phyloP scores from a whole-genome alignment of 2,113 vertebrate genomes.

The Sebastes fasciatus region DNA sequence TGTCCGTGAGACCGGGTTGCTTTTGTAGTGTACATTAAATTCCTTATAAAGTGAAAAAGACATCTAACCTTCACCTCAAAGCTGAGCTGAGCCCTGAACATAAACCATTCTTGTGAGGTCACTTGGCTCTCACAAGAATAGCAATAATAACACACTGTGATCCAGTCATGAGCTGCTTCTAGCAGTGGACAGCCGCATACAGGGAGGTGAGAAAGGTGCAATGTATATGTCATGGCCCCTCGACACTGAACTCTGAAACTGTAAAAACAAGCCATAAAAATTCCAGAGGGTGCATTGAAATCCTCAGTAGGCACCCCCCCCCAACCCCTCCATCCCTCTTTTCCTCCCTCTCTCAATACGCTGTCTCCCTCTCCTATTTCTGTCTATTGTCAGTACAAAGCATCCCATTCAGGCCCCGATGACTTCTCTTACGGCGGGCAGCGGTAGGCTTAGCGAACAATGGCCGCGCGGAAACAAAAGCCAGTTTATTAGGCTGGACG shows the following conservation, averaged over 20 bases:
- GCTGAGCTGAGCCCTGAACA: background rate
- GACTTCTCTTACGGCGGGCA: conserved; percentile 85
- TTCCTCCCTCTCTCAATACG: conserved; percentile 28
- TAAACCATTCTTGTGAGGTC: background rate
- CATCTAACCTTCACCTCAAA: background rate
- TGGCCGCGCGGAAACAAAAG: conserved; percentile 91
- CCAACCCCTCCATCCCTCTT: conserved; percentile 35
- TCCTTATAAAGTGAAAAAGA: background rate
- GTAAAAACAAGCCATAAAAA: conserved; percentile 86
- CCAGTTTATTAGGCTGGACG: conserved; percentile 90
- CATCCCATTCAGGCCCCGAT: conserved; percentile 88
- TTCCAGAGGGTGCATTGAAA: conserved; percentile 83
- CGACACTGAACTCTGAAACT: conserved; percentile 69
- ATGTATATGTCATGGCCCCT: conserved; percentile 51
- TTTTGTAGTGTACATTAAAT: background rate
- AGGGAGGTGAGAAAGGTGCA: conserved; percentile 37
- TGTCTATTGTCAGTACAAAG: conserved; percentile 86
- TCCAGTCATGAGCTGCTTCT: background rate
- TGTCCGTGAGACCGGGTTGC: background rate
- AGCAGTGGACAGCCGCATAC: conserved; percentile 7
- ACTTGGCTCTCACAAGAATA: conserved; percentile 5
- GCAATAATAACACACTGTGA: background rate
- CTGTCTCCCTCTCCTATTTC: conserved; percentile 64
- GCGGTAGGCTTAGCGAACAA: conserved; percentile 86
- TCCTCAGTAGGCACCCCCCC: conserved; percentile 56